phyloP scores from a whole-genome alignment of 2,797 vertebrate species.

The Tangara arthus region DNA sequence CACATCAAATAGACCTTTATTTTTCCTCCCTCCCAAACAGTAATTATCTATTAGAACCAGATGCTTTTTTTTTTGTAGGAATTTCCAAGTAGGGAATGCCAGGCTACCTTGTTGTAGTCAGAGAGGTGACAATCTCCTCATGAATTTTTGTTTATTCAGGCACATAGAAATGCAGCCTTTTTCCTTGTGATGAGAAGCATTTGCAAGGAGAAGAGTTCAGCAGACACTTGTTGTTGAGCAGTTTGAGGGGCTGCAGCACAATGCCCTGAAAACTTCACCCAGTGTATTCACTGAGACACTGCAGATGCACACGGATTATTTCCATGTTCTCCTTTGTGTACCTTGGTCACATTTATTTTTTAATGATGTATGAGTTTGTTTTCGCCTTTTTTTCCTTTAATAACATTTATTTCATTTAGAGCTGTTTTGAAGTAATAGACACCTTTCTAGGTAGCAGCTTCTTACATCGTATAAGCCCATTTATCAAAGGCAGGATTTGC shows the following conservation, averaged over 20 bases:
- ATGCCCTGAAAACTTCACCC: not conserved
- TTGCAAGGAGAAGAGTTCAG: not conserved
- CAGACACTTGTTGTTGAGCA: slow-evolving; percentile 43
- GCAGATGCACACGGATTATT: not conserved
- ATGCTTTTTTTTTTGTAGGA: not conserved
- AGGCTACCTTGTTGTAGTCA: not conserved
- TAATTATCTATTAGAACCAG: slow-evolving; percentile 27
- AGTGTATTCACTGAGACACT: not conserved
- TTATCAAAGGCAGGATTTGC: slow-evolving; percentile 96
- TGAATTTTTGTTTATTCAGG: not conserved
- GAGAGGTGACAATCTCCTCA: not conserved
- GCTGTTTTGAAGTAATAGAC: slow-evolving; percentile 46
- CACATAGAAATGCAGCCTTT: not conserved
- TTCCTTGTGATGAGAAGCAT: not conserved
- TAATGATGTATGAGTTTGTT: not conserved
- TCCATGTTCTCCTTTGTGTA: not conserved
- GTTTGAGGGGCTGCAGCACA: not conserved
- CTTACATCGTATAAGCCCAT: slow-evolving; percentile 87
- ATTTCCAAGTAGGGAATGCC: not conserved
- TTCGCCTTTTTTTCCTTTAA: not conserved
- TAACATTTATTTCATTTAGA: slow-evolving; percentile 58
- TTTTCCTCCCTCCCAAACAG: not conserved
- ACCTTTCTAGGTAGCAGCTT: slow-evolving; percentile 91
- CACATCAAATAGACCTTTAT: not conserved
- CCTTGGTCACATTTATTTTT: not conserved